phyloP scores from a whole-genome alignment of 2,797 vertebrate species.

The Catharus ustulatus region DNA sequence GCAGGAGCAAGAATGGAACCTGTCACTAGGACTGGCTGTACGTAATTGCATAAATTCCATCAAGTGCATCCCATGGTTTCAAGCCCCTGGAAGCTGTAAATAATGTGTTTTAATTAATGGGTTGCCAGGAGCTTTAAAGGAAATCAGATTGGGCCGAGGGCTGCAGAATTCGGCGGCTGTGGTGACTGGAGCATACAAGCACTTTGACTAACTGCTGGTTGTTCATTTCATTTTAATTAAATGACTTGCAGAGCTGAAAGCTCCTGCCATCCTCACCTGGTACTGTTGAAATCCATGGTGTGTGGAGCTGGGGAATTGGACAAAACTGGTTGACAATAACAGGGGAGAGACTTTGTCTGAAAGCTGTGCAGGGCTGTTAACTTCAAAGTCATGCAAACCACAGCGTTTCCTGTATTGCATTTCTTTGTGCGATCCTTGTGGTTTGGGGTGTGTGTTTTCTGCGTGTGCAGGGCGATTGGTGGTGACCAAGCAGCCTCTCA shows the following conservation, averaged over 20 bases:
- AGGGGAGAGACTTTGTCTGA: background rate
- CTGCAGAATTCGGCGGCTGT: background rate
- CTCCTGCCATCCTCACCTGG: slow-evolving; percentile 10
- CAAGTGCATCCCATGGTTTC: slow-evolving; percentile 56
- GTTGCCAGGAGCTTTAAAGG: slow-evolving; percentile 61
- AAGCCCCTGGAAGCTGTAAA: slow-evolving; percentile 61
- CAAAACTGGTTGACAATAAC: background rate
- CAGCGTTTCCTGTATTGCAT: background rate
- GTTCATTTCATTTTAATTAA: slow-evolving; percentile 33
- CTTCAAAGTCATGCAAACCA: background rate
- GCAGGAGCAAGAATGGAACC: slow-evolving; percentile 32
- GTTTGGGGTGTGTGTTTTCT: background rate
- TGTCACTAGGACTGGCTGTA: background rate
- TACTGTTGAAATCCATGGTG: background rate
- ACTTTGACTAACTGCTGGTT: background rate
- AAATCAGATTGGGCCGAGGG: background rate
- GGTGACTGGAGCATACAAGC: background rate
- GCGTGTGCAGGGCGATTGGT: accelerated
- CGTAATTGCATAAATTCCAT: slow-evolving; percentile 53
- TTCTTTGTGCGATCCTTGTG: background rate
- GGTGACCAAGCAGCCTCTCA: background rate
- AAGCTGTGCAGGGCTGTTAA: background rate
- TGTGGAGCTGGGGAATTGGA: background rate
- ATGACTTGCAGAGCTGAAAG: background rate
- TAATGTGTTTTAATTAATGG: slow-evolving; percentile 62